phyloP scores from a whole-genome alignment of 2,888 invertebrate genomes.

The Apamea sordens region DNA sequence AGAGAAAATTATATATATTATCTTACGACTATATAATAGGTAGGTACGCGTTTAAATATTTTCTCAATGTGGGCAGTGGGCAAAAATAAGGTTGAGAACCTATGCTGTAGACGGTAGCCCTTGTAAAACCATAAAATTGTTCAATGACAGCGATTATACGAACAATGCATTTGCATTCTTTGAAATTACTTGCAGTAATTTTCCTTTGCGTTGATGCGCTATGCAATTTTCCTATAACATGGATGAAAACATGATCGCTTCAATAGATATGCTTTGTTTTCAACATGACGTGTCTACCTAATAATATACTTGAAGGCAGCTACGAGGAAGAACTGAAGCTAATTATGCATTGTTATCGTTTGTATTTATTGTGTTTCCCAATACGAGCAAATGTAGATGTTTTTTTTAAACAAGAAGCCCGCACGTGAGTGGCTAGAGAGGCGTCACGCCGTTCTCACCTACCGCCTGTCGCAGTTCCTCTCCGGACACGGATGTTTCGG shows the following conservation, averaged over 20 bases:
- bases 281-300: slow-evolving; percentile 11
- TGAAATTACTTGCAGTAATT: slow-evolving; percentile 38
- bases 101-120: slow-evolving; percentile 16
- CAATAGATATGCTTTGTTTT: slow-evolving; percentile 17
- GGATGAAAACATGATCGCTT: slow-evolving; percentile 8
- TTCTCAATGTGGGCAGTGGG: no score
- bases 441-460: no score
- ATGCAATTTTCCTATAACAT: slow-evolving; percentile 33
- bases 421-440: no score
- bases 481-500: no score
- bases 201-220: slow-evolving; percentile 20
- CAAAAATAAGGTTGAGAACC: no score
- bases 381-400: neutral
- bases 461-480: no score
- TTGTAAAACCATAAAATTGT: slow-evolving; percentile 21
- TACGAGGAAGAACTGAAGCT: slow-evolving; percentile 12
- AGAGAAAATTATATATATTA: no score
- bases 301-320: neutral
- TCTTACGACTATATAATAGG: no score
- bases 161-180: slow-evolving; percentile 50
- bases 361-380: slow-evolving; percentile 27
- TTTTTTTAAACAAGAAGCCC: neutral
- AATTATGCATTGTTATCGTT: slow-evolving; percentile 20
- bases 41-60: no score
- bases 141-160: slow-evolving; percentile 35